Conservation (phyloP, 2,888 invertebrate genomes). For the Lacanobia oleracea region DNA sequence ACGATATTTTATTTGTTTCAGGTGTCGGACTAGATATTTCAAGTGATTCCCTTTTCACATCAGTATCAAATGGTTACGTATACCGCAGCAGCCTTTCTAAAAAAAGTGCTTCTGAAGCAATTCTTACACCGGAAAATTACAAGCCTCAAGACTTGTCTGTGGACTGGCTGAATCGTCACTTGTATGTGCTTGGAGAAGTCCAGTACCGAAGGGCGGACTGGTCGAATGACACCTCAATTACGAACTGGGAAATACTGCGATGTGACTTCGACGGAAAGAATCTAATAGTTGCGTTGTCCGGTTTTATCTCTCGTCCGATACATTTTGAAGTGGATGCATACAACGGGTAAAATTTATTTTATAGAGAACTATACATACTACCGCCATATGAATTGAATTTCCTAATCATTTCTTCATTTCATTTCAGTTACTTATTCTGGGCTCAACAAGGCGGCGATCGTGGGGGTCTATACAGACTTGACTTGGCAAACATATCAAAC, state of each 20-base stretch:
- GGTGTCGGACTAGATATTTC: slow-evolving; percentile 95
- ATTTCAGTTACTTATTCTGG: slow-evolving; percentile 95
- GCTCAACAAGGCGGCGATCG: slow-evolving; percentile 89
- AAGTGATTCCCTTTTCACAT: slow-evolving; percentile 93
- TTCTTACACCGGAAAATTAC: slow-evolving; percentile 91
- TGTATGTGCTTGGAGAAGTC: slow-evolving; percentile 95
- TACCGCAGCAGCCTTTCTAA: slow-evolving; percentile 88
- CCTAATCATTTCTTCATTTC: neutral
- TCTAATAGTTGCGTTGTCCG: slow-evolving; percentile 93
- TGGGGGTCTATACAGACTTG: slow-evolving; percentile 94
- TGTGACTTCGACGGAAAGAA: slow-evolving; percentile 94
- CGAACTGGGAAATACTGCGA: slow-evolving; percentile 93
- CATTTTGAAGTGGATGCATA: slow-evolving; percentile 97
- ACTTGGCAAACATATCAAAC: slow-evolving; percentile 94
- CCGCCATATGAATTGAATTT: accelerated
- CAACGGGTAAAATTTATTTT: slow-evolving; percentile 92
- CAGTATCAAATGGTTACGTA: slow-evolving; percentile 93
- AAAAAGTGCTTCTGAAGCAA: slow-evolving; percentile 83
- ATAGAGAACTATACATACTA: neutral
- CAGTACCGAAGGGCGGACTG: slow-evolving; percentile 84
- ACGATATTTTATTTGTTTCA: slow-evolving; percentile 72
- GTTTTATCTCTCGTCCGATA: slow-evolving; percentile 92
- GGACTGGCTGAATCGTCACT: slow-evolving; percentile 96
- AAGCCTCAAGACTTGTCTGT: slow-evolving; percentile 94
- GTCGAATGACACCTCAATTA: slow-evolving; percentile 74